Evolutionary conservation across 1,140 invertebrate species (phyloP), one percentile per base, ranked within the genome.

Genomic region (Aphaenogaster ashmeadi): DNA sequence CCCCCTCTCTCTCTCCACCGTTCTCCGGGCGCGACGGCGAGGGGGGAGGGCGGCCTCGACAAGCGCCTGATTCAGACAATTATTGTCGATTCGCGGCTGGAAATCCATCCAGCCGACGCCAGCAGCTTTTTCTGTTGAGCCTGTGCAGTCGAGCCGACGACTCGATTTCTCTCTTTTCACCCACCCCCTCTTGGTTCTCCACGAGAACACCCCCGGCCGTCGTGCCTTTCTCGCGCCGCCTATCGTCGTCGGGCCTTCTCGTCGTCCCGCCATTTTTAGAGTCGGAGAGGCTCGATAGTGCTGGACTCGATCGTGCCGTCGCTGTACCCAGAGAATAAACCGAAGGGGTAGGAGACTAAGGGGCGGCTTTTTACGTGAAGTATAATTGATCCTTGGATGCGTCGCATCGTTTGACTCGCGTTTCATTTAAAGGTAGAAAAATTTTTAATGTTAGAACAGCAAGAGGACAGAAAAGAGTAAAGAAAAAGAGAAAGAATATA

Each of bases 61-160:
- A 77, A 87, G 50, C 72, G 87, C 69, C 90, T 91, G 87, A 89
- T 91, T 91, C 90, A 91, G 90, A 91, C 90, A 91, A 91, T 91
- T 91, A 91, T 91, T 91, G 90, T 91, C 90, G 90, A 91, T 91
- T 87, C 90, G 89, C 79, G 74, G 69, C 56, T 88, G 89, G 87
- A 91, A 91, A 91, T 91, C 90, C 90, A 91, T 91, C 87, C 90
- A 86, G 89, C 90, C 87, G 87, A 91, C 90, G 90, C 81, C 83
- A 91, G 90, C 90, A 90, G 89, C 90, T 90, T 91, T 91, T 91
- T 91, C 89, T 80, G 81, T 86, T 54, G 47, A 87, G 74, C 81
- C 81, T 81, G 47, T 81, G 69, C 41, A 41, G 80, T 74, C 80
- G 80, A 84, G 36, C 78, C 88, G 84, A 80, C 83, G 84, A 56